A percentile compares a stretch with the other conserved stretches of the same genome.
Evolutionary conservation across 35 echinoderm and acorn worm species (phyloP).

Genomic region (Heliocidaris erythrogramma): DNA sequence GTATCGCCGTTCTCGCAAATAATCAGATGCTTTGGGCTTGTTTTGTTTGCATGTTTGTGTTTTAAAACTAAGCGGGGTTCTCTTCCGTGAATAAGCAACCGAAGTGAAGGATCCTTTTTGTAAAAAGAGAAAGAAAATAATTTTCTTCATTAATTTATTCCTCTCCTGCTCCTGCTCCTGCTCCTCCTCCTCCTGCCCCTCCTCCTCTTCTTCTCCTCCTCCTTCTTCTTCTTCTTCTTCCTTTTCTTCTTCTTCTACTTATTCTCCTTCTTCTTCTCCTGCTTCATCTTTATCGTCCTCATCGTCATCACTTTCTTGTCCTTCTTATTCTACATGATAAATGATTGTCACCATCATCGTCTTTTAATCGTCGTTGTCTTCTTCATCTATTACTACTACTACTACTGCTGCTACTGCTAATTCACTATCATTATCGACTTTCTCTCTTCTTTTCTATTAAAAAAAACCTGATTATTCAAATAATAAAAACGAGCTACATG

Average conservation of each 20-base stretch:
- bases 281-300: neutral
- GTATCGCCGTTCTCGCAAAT: too few relatives aligned
- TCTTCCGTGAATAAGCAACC: too few relatives aligned
- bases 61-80: too few relatives aligned
- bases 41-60: neutral
- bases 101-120: too few relatives aligned
- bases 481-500: too few relatives aligned
- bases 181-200: neutral
- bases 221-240: neutral
- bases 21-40: neutral
- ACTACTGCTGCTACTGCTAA: too few relatives aligned
- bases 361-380: too few relatives aligned
- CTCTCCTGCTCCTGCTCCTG: neutral
- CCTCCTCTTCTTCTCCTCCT: neutral
- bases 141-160: neutral
- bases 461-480: too few relatives aligned
- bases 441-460: too few relatives aligned
- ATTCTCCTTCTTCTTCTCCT: conserved; percentile 12
- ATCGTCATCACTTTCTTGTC: neutral
- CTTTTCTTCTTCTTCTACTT: conserved; percentile 26
- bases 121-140: neutral
- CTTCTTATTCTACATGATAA: neutral
- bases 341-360: too few relatives aligned
- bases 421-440: too few relatives aligned
- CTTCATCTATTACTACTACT: too few relatives aligned